A percentile compares a stretch with the other conserved stretches of the same genome.
Conservation (phyloP, 2,113 vertebrate genomes). For the Irena cyanogastra region DNA sequence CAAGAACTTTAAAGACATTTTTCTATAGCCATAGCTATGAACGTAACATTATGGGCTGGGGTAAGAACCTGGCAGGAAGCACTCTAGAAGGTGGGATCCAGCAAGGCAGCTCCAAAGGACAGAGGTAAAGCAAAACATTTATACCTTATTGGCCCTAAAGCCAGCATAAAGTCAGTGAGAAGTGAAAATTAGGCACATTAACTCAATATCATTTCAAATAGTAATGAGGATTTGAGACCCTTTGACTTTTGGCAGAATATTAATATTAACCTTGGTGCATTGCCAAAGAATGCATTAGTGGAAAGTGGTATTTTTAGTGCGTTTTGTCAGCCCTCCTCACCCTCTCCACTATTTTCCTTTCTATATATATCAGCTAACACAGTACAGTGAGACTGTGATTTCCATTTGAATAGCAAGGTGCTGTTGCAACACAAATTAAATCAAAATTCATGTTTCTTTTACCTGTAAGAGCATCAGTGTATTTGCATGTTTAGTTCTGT, state of each 20-base stretch:
- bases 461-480: background rate
- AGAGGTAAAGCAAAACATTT: background rate
- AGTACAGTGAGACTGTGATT: background rate
- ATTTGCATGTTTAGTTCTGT: background rate
- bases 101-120: background rate
- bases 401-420: background rate
- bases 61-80: background rate
- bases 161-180: background rate
- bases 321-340: background rate
- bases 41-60: background rate
- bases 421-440: background rate
- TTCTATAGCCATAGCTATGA: background rate
- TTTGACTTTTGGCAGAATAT: background rate
- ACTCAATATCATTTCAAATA: background rate
- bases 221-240: background rate
- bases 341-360: background rate
- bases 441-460: background rate
- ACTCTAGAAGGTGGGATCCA: background rate
- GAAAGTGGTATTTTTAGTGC: conserved; percentile 5
- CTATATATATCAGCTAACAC: background rate
- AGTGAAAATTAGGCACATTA: background rate
- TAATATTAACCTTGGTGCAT: background rate
- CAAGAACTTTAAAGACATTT: background rate
- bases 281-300: conserved; percentile 9
- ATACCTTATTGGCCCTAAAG: background rate